phyloP scores from a whole-genome alignment of 2,113 vertebrate species.

The Bujurquina vittata region DNA sequence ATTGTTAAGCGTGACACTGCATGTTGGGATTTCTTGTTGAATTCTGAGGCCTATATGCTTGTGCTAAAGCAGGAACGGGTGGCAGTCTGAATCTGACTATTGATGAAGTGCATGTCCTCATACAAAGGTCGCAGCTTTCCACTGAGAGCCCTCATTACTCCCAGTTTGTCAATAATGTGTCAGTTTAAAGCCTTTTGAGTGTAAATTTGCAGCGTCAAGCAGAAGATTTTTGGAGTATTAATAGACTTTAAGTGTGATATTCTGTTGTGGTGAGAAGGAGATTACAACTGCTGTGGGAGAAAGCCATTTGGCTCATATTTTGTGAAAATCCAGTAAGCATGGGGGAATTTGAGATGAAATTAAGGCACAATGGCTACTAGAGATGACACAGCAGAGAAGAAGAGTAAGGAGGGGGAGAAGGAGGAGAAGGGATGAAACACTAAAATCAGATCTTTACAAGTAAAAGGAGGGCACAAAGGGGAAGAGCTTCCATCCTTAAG shows the following conservation, averaged over 20 bases:
- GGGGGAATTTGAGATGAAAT: conserved; percentile 48
- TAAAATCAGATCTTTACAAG: conserved; percentile 47
- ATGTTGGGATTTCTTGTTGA: conserved; percentile 33
- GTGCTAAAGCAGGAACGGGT: not conserved
- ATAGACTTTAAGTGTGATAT: not conserved
- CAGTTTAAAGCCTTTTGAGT: conserved; percentile 8
- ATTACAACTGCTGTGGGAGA: conserved; percentile 42
- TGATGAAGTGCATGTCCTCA: conserved; percentile 36
- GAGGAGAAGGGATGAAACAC: conserved; percentile 23
- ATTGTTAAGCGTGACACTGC: conserved; percentile 25
- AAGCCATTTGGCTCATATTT: conserved; percentile 20
- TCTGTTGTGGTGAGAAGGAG: conserved; percentile 4
- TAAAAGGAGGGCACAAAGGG: conserved; percentile 44
- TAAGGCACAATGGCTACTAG: conserved; percentile 32
- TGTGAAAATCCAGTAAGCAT: conserved; percentile 31
- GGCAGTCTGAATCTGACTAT: not conserved
- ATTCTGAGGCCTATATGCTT: not conserved
- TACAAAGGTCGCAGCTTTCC: conserved; percentile 37
- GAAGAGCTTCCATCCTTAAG: conserved; percentile 36
- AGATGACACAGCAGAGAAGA: conserved; percentile 48
- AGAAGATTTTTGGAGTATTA: conserved; percentile 16
- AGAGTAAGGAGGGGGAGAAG: conserved; percentile 20
- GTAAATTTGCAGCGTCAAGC: conserved; percentile 12
- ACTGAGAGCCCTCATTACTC: not conserved
- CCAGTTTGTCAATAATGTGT: conserved; percentile 34